phyloP scores from a whole-genome alignment of 1,140 invertebrate genomes.

The Leptinotarsa texana region DNA sequence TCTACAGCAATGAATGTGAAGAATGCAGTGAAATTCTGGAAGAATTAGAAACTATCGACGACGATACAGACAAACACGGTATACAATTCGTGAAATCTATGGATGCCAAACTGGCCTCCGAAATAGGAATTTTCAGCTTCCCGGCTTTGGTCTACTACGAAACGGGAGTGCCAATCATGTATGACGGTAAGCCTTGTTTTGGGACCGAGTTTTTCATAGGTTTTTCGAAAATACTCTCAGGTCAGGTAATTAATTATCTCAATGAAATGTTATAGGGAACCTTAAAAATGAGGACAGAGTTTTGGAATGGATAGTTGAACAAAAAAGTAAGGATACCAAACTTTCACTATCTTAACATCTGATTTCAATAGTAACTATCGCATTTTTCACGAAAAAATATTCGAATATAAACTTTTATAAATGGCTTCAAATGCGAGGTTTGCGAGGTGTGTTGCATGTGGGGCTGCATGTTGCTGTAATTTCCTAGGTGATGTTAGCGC shows the following conservation, averaged over 20 bases:
- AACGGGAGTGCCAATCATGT: conserved; percentile 91
- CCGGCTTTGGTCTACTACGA: conserved; percentile 90
- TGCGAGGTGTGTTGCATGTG: conserved; percentile 49
- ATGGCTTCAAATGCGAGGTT: conserved; percentile 33
- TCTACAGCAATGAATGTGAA: conserved; percentile 87
- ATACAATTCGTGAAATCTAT: conserved; percentile 90
- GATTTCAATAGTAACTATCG: neutral
- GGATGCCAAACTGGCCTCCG: conserved; percentile 84
- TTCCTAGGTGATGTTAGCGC: conserved; percentile 55
- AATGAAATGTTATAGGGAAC: conserved; percentile 78
- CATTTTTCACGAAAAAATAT: conserved; percentile 9
- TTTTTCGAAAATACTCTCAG: conserved; percentile 29
- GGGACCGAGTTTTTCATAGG: conserved; percentile 3
- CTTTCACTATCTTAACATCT: conserved; percentile 19
- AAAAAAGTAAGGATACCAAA: conserved; percentile 80
- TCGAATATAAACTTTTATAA: conserved; percentile 15
- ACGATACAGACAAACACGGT: conserved; percentile 88
- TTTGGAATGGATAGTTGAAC: conserved; percentile 91
- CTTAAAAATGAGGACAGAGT: conserved; percentile 94
- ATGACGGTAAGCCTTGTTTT: conserved; percentile 76
- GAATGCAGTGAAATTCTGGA: conserved; percentile 82
- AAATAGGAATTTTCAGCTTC: conserved; percentile 89
- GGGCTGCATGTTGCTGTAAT: conserved; percentile 54
- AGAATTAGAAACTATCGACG: conserved; percentile 91
- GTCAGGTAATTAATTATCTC: neutral